Conservation (phyloP, 2,797 vertebrate species). For the Sebastes dallii region DNA sequence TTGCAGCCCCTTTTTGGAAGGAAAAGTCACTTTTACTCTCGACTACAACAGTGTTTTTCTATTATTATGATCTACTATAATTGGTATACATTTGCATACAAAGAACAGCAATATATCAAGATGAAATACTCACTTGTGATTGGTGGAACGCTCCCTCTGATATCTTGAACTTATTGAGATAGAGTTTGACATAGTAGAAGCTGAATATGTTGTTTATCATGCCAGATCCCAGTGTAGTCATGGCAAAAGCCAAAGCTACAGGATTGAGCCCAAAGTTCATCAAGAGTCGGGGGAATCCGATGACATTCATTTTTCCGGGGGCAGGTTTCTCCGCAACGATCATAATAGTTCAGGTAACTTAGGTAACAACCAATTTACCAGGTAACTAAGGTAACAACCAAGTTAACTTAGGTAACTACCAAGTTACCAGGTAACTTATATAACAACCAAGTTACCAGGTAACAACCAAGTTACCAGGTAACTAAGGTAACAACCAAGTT, state of each 20-base stretch:
- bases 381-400: too few species aligned
- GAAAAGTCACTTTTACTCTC: neutral
- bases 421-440: too few species aligned
- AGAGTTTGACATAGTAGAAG: slow-evolving; percentile 95
- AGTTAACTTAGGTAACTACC: too few species aligned
- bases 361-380: too few species aligned
- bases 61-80: neutral
- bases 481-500: too few species aligned
- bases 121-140: slow-evolving; percentile 83
- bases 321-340: slow-evolving; percentile 14
- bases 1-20: neutral
- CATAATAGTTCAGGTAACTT: neutral
- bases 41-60: neutral
- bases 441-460: too few species aligned
- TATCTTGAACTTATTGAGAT: slow-evolving; percentile 88
- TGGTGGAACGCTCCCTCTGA: slow-evolving; percentile 89
- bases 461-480: too few species aligned
- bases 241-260: slow-evolving; percentile 86
- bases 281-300: slow-evolving; percentile 45
- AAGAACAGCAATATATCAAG: neutral
- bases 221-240: slow-evolving; percentile 88
- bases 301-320: slow-evolving; percentile 17
- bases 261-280: slow-evolving; percentile 69
- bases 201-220: slow-evolving; percentile 94
- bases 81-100: neutral